Evolutionary conservation across 2,888 invertebrate species (phyloP).

Genomic region (Yponomeuta evonymella): DNA sequence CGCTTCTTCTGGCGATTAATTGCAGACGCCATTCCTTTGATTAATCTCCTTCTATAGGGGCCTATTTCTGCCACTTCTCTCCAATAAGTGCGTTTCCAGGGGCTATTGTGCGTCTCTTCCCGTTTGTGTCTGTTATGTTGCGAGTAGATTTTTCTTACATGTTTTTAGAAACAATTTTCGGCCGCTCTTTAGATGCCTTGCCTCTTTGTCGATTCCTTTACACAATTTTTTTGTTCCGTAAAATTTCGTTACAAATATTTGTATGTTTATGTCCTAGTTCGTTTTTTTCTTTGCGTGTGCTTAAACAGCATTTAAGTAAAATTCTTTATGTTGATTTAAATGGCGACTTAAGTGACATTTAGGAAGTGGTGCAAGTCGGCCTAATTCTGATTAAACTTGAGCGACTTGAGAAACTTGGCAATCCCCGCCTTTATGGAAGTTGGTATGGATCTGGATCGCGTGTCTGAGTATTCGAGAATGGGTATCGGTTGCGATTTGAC

Average conservation of each 20-base stretch:
- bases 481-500: not conserved
- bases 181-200: no score
- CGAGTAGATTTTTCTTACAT: not conserved
- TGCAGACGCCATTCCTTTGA: slow-evolving; percentile 27
- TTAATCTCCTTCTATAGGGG: slow-evolving; percentile 23
- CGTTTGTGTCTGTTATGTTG: not conserved
- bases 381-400: not conserved
- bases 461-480: not conserved
- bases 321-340: no score
- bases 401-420: not conserved
- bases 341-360: no score
- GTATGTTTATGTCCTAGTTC: no score
- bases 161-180: no score
- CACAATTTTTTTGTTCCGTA: no score
- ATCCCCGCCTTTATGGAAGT: not conserved
- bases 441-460: not conserved
- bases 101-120: not conserved
- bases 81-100: not conserved
- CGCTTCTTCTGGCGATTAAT: slow-evolving; percentile 26
- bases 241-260: no score
- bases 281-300: no score
- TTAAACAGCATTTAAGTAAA: no score
- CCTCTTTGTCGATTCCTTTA: no score
- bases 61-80: slow-evolving; percentile 25
- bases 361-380: no score